Percentiles rank a stretch among this genome's conserved stretches.
phyloP scores from a whole-genome alignment of 2,888 invertebrate species.

The Chymomyza caudatula region DNA sequence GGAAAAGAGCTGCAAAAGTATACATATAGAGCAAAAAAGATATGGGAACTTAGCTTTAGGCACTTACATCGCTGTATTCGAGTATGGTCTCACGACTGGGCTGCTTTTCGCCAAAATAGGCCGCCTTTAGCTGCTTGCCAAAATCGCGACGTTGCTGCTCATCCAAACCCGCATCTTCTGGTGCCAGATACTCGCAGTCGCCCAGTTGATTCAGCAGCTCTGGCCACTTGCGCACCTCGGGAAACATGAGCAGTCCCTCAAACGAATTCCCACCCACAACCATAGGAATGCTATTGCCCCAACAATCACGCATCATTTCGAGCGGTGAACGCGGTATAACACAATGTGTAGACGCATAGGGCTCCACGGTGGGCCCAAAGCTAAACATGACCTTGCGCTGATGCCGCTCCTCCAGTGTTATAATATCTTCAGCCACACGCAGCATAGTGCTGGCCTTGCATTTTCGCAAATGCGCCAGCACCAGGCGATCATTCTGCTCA shows the following conservation, averaged over 20 bases:
- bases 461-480: constrained; percentile 75
- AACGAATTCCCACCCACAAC: constrained; percentile 76
- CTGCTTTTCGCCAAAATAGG: constrained; percentile 78
- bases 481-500: constrained; percentile 69
- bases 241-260: constrained; percentile 75
- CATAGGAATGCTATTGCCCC: constrained; percentile 76
- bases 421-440: constrained; percentile 72
- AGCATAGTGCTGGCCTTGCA: constrained; percentile 72
- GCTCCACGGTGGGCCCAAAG: constrained; percentile 75
- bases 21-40: background rate
- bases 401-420: constrained; percentile 73
- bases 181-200: constrained; percentile 74
- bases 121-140: constrained; percentile 76
- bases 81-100: constrained; percentile 75
- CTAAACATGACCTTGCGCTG: constrained; percentile 68
- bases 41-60: background rate
- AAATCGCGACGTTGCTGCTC: constrained; percentile 66
- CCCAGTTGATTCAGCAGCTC: constrained; percentile 63
- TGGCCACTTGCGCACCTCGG: constrained; percentile 73
- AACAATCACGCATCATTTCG: constrained; percentile 75
- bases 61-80: constrained; percentile 76
- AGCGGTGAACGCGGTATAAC: constrained; percentile 73
- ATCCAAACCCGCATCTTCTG: constrained; percentile 68
- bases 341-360: constrained; percentile 71
- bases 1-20: constrained; percentile 67